These are phyloP conservation scores for Sebastes flavidus DNA, from an alignment of 2,797 vertebrate species.

Conservation along the genomic window DNA sequence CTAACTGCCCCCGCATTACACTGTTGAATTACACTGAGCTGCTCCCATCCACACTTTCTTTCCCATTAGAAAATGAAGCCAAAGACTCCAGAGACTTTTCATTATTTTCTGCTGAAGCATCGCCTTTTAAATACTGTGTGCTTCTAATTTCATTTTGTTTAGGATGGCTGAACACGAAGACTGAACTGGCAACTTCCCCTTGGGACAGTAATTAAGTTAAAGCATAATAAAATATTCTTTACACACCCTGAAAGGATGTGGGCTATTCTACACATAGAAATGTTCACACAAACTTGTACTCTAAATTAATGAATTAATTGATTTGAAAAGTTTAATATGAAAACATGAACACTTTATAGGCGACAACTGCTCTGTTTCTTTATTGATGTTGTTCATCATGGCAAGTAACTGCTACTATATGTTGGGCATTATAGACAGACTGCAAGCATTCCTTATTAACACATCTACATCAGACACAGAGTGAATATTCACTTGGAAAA, in stretches of 20 bases:
- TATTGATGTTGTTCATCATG: background rate
- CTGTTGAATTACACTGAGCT: background rate
- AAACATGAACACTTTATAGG: background rate
- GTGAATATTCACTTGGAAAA: background rate
- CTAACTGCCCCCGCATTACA: background rate
- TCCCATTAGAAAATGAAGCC: conserved; percentile 44
- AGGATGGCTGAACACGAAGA: conserved; percentile 67
- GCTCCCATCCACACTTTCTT: conserved; percentile 17
- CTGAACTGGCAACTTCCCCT: conserved; percentile 55
- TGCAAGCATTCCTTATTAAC: background rate
- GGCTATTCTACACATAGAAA: background rate
- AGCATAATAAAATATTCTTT: conserved; percentile 54
- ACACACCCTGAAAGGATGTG: conserved; percentile 38
- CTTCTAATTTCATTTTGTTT: conserved; percentile 71
- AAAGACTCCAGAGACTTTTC: conserved; percentile 47
- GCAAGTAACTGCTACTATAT: background rate
- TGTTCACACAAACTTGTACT: background rate
- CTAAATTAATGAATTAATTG: background rate
- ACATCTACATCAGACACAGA: background rate
- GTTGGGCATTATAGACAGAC: background rate
- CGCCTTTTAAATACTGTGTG: conserved; percentile 57
- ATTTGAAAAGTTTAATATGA: background rate
- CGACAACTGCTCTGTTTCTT: background rate
- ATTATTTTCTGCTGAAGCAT: conserved; percentile 60
- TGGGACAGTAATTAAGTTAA: conserved; percentile 62